A percentile compares a stretch with the other conserved stretches of the same genome.
These are phyloP conservation scores for Homarus americanus DNA, from an alignment of 1,140 invertebrate genomes.

Conservation along the genomic window DNA sequence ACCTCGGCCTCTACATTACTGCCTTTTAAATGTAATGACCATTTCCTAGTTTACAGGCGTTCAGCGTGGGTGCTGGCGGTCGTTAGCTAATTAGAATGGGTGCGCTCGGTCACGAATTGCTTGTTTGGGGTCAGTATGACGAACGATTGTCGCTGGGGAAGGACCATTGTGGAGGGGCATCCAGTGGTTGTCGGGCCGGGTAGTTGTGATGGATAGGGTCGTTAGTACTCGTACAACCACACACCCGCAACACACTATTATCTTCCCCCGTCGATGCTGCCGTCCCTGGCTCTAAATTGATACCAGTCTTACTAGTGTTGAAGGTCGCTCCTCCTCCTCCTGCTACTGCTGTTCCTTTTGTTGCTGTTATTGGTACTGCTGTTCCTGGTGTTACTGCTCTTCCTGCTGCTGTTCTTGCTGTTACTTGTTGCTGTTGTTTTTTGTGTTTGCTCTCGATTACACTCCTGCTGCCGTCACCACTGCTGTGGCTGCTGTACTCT, in stretches of 20 bases:
- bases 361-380: too few relatives aligned
- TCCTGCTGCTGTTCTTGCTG: too few relatives aligned
- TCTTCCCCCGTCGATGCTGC: too few relatives aligned
- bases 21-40: slow-evolving; percentile 33
- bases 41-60: slow-evolving; percentile 13
- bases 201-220: background rate
- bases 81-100: slow-evolving; percentile 62
- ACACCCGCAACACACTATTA: background rate
- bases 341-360: too few relatives aligned
- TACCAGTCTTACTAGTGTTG: too few relatives aligned
- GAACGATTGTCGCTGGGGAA: background rate
- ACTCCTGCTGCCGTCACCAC: too few relatives aligned
- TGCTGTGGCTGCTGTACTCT: too few relatives aligned
- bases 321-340: too few relatives aligned
- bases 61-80: slow-evolving; percentile 21
- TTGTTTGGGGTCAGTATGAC: slow-evolving; percentile 50
- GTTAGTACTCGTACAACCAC: background rate
- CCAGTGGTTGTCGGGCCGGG: background rate
- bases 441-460: too few relatives aligned
- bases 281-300: too few relatives aligned
- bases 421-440: too few relatives aligned
- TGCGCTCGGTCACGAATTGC: slow-evolving; percentile 55
- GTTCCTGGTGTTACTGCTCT: too few relatives aligned
- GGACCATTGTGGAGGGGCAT: background rate
- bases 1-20: background rate